phyloP scores from a whole-genome alignment of 2,888 invertebrate genomes.

The Aspidapion aeneum region DNA sequence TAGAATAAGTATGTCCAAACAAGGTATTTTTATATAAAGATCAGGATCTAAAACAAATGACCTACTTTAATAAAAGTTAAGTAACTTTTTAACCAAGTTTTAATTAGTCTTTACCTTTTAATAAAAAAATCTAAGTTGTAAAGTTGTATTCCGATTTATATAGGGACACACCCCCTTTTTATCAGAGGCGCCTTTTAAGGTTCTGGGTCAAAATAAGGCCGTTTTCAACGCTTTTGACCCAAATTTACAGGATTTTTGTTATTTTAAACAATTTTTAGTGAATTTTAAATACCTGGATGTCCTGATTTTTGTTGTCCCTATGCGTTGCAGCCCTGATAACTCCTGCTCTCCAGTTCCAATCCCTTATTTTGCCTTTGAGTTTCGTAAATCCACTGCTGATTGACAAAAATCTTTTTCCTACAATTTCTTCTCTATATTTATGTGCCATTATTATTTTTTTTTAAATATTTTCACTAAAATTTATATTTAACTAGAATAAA shows the following conservation, averaged over 20 bases:
- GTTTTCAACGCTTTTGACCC: background rate
- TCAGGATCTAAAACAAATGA: too few relatives aligned
- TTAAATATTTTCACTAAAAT: too few relatives aligned
- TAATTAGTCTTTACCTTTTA: too few relatives aligned
- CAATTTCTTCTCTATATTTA: constrained; percentile 83
- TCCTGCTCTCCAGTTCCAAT: too few relatives aligned
- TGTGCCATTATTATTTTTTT: constrained; percentile 78
- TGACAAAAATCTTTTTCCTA: constrained; percentile 84
- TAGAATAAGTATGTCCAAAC: too few relatives aligned
- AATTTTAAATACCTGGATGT: constrained; percentile 71
- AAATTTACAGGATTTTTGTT: background rate
- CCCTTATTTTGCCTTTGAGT: too few relatives aligned
- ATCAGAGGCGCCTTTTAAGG: background rate
- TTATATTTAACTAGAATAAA: too few relatives aligned
- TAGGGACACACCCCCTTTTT: background rate
- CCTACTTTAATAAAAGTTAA: too few relatives aligned
- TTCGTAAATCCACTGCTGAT: constrained; percentile 76
- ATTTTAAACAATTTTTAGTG: background rate
- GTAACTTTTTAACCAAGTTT: too few relatives aligned
- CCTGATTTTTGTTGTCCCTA: constrained; percentile 75
- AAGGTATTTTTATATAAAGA: too few relatives aligned
- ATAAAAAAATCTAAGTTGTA: too few relatives aligned
- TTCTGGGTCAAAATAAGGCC: background rate
- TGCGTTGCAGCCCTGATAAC: constrained; percentile 82
- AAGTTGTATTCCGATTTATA: too few relatives aligned